Base-by-base conservation (phyloP, 2,888 invertebrate genomes). In the Cheilosia urbana region DNA sequence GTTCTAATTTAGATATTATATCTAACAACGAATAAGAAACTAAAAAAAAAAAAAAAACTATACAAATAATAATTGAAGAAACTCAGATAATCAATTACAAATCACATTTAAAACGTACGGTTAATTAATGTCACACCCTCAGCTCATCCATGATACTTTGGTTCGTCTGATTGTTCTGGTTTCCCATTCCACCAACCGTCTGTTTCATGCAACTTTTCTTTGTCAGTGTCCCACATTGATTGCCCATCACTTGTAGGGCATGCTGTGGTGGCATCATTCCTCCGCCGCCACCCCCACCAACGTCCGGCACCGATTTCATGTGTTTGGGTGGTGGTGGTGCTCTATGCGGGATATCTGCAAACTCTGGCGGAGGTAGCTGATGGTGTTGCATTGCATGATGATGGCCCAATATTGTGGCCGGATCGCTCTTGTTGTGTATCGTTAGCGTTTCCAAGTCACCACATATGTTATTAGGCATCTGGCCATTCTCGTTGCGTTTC, bases 401-500 rank as follows among this genome's bases (percentile, higher is more conserved):
- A 89, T 96, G 96, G 76, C 96, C 94, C 71, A 95, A 90, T 82
- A 96, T 96, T 0, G 96, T 95, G 7, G 95, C 95, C 11, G 95
- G 95, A 91, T 95, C 96, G 87, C 94, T 94, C 91, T 95, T 95
- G 15, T 94, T 93, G 82, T 92, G 91, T 81, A 92, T 92, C 42
- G 93, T 92, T 88, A 93, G 84, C 40, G 94, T 94, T 91, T 96
- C 96, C 76, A 97, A 91, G 89, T 97, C 97, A n/a, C 96, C 96
- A 90, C 97, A 97, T 87, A 97, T 97, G 89, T 96, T 97, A 90
- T 97, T 97, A 7, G 97, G 96, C 96, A 97, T 96, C 91, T 96
- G 96, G 0, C 97, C 96, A 89, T 97, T 97, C 90, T 97, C 96
- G 87, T 95, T 96, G 45, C 96, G 94, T 90, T 96, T 94, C 90